Evolutionary conservation across 2,888 invertebrate species (phyloP).

Genomic region (Philaethria dido): DNA sequence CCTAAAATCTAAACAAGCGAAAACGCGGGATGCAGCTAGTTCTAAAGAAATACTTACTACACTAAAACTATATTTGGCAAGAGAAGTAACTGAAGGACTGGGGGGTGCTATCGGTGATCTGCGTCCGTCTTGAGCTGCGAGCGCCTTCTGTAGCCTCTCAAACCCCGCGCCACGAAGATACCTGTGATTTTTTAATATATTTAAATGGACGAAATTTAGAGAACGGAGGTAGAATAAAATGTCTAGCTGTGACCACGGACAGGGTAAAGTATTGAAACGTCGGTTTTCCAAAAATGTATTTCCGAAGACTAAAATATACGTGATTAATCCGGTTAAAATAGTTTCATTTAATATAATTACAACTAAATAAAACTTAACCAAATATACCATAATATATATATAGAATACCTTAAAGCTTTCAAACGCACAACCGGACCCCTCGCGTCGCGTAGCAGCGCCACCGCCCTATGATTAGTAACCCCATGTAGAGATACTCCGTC

Average conservation of each 20-base stretch:
- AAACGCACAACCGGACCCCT: constrained; percentile 81
- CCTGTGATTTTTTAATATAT: constrained; percentile 50
- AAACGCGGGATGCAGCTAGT: too few species aligned
- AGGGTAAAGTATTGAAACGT: too few species aligned
- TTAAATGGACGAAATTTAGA: not conserved
- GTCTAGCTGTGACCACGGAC: too few species aligned
- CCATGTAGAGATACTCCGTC: constrained; percentile 93
- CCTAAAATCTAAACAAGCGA: too few species aligned
- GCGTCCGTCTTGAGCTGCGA: constrained; percentile 88
- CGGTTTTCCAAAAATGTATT: too few species aligned
- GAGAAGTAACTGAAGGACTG: constrained; percentile 88
- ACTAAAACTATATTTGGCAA: constrained; percentile 90
- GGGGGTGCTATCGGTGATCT: constrained; percentile 84
- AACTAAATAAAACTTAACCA: too few species aligned
- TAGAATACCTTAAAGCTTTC: constrained; percentile 72
- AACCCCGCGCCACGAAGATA: constrained; percentile 95
- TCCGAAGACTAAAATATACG: too few species aligned
- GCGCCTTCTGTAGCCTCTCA: constrained; percentile 91
- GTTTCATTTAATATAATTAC: too few species aligned
- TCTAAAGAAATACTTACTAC: constrained; percentile 79
- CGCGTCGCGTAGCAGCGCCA: constrained; percentile 93
- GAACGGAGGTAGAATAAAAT: too few species aligned
- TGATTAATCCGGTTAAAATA: too few species aligned
- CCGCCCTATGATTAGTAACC: constrained; percentile 95
- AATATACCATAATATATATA: not conserved